Conservation (phyloP, 2,113 vertebrate genomes). For the Columba janthina region DNA sequence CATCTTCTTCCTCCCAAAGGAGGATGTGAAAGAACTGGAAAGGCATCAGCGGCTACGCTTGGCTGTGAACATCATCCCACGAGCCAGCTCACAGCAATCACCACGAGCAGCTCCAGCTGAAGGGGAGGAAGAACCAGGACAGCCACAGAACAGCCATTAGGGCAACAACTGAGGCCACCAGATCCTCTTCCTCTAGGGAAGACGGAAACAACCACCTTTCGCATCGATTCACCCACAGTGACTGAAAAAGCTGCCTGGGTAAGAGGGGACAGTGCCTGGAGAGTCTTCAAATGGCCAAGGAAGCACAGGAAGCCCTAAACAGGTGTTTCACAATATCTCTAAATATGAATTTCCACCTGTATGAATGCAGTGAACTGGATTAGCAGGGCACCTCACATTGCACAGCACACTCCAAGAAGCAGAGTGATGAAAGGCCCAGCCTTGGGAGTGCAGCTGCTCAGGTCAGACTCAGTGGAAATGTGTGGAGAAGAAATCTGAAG, state of each 20-base stretch:
- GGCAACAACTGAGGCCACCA: not conserved
- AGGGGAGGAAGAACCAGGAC: not conserved
- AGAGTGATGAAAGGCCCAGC: not conserved
- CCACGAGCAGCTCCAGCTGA: not conserved
- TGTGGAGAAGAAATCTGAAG: rapidly evolving
- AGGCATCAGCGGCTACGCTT: not conserved
- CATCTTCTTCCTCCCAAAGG: not conserved
- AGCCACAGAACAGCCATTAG: not conserved
- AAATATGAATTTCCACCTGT: not conserved
- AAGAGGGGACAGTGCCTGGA: not conserved
- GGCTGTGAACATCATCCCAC: rapidly evolving
- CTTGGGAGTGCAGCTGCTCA: not conserved
- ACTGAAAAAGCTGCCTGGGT: not conserved
- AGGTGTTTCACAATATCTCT: not conserved
- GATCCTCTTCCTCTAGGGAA: not conserved
- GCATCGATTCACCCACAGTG: not conserved
- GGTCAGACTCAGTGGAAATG: not conserved
- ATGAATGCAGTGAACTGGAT: not conserved
- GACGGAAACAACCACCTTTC: not conserved
- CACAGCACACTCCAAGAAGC: not conserved
- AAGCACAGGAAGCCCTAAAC: not conserved
- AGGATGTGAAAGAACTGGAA: not conserved
- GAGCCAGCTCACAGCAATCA: not conserved
- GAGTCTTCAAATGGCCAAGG: not conserved
- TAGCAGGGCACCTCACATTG: not conserved